phyloP scores from a whole-genome alignment of 2,113 vertebrate species.

The Verasper variegatus region DNA sequence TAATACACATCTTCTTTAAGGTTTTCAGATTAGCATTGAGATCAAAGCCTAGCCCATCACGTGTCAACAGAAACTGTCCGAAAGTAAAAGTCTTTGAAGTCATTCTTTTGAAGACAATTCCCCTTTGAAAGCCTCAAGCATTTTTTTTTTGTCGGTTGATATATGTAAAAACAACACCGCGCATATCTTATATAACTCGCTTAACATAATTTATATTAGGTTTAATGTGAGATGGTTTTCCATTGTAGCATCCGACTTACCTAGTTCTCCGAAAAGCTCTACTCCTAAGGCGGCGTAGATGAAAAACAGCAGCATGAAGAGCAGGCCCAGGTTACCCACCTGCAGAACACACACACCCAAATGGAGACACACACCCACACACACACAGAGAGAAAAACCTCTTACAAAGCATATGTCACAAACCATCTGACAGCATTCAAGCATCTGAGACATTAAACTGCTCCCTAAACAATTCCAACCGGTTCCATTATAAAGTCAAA shows the following conservation, averaged over 20 bases:
- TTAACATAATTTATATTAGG: not conserved
- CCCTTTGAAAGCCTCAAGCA: not conserved
- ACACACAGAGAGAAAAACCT: conserved; percentile 1
- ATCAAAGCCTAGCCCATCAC: not conserved
- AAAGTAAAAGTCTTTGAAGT: not conserved
- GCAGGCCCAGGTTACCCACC: conserved; percentile 98
- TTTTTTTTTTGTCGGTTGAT: too few relatives aligned
- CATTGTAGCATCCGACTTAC: conserved; percentile 81
- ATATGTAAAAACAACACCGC: too few relatives aligned
- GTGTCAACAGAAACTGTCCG: not conserved
- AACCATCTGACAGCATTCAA: conserved; percentile 2
- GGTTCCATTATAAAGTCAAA: not conserved
- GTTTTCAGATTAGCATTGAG: not conserved
- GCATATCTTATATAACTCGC: not conserved
- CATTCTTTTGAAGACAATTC: not conserved
- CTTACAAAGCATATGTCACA: conserved; percentile 1
- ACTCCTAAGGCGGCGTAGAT: conserved; percentile 98
- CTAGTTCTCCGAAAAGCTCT: conserved; percentile 97
- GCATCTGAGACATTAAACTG: not conserved
- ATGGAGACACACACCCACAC: conserved; percentile 20
- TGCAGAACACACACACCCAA: conserved; percentile 70
- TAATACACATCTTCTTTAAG: not conserved
- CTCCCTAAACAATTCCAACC: too few relatives aligned
- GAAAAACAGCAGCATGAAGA: conserved; percentile 99
- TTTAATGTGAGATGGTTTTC: not conserved